Evolutionary conservation across 2,797 vertebrate genomes (phyloP), one percentile per base, ranked within the genome.

Genomic region (Gallirallus australis): DNA sequence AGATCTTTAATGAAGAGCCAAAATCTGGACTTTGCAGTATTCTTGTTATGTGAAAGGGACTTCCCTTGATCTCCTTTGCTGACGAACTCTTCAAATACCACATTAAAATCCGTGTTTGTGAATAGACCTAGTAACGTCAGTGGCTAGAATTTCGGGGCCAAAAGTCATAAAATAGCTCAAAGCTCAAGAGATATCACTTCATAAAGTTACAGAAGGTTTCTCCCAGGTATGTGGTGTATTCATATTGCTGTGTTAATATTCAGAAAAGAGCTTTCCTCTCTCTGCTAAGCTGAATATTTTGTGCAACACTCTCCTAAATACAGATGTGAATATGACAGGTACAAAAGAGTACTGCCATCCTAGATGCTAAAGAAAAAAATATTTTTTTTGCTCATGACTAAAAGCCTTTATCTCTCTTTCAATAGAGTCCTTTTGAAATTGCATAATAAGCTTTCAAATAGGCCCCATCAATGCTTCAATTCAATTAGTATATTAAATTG

Each of bases 391-490:
- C 50, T 79, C 33, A 86, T 79, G 69, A 89, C 83, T 66, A 76
- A 88, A 86, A 88, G 52, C 23, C 78, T 91, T 92, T 84, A 72
- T 82, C 75, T 65, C 42, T 57, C 35, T 95, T 86, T 91, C 78
- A 90, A 82, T 9, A 89, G 40, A 73, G 68, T 69, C 30, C 48
- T 85, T 89, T 82, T 59, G 69, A 79, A 90, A 83, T 37, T 30
- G 20, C 72, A 80, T 35, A 95, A 70, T 77, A 77, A 61, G 68
- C 64, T 94, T 86, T 88, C 40, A 76, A 80, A 91, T 69, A 70
- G n/a, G 70, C 8, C 33, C 47, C 72, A 64, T 90, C 80, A 80
- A 64, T 76, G 53, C 52, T 60, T 63, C 61, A 61, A 20, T 80
- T 54, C 70, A 82, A 94, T 89, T 85, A 94, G 37, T 73, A 42